Percentiles rank a stretch among this genome's conserved stretches.
These are phyloP conservation scores for Phocoena sinus DNA, from an alignment of 2,113 vertebrate genomes.

Conservation along the genomic window DNA sequence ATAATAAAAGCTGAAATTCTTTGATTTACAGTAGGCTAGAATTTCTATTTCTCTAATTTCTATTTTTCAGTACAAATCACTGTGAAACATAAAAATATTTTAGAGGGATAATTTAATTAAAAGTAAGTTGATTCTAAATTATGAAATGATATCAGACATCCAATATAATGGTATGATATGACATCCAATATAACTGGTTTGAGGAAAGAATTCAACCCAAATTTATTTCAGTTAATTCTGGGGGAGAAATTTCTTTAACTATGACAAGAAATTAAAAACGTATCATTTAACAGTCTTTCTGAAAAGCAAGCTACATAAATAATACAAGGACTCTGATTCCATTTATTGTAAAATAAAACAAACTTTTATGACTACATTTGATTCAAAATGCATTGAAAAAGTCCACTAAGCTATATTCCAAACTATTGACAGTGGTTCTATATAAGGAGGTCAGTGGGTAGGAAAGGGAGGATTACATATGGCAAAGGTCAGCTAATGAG, in stretches of 20 bases:
- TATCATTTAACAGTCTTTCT: background rate
- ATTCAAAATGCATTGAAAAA: background rate
- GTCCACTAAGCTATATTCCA: background rate
- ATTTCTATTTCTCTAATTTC: background rate
- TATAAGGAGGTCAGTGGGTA: background rate
- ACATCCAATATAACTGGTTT: background rate
- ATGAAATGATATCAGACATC: background rate
- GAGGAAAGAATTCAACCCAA: constrained; percentile 10
- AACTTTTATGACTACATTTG: constrained; percentile 19
- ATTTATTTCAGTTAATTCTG: background rate
- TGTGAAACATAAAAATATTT: background rate
- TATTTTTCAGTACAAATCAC: background rate
- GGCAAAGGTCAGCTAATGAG: background rate
- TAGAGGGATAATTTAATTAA: constrained; percentile 43
- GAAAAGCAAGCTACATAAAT: constrained; percentile 6
- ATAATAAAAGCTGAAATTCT: constrained; percentile 25
- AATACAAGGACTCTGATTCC: background rate
- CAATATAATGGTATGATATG: background rate
- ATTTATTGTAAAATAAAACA: background rate
- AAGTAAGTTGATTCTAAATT: constrained; percentile 42
- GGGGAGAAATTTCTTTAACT: background rate
- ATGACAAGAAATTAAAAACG: constrained; percentile 26
- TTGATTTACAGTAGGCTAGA: background rate
- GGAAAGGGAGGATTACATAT: background rate
- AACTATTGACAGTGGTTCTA: background rate